Evolutionary conservation across 2,113 vertebrate genomes (phyloP).

Genomic region (Chaetorhynchus papuensis): DNA sequence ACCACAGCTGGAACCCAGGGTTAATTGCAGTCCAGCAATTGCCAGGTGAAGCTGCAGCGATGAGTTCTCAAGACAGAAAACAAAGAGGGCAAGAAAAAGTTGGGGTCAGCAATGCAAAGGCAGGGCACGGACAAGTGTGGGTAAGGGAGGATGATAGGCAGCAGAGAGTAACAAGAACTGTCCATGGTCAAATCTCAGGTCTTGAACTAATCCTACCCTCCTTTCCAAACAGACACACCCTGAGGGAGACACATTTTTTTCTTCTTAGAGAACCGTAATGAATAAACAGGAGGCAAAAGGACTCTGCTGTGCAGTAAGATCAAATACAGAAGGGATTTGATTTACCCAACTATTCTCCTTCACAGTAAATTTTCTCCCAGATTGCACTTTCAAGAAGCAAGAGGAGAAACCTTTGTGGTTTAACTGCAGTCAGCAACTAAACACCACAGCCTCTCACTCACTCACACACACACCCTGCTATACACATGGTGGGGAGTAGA

Average conservation of each 20-base stretch:
- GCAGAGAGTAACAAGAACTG: not conserved
- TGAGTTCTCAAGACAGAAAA: not conserved
- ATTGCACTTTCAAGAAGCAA: not conserved
- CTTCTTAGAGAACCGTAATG: not conserved
- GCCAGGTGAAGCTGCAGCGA: not conserved
- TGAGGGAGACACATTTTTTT: not conserved
- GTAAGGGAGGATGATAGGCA: not conserved
- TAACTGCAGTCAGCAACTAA: not conserved
- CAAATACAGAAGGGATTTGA: not conserved
- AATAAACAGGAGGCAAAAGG: not conserved
- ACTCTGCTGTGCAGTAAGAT: not conserved
- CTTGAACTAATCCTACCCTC: not conserved
- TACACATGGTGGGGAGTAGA: too few species aligned
- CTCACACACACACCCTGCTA: not conserved
- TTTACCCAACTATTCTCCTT: not conserved
- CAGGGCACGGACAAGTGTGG: not conserved
- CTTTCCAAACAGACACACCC: not conserved
- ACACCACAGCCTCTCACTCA: not conserved
- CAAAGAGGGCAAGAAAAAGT: not conserved
- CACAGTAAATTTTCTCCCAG: not conserved
- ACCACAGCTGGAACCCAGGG: fast-evolving
- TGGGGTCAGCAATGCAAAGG: not conserved
- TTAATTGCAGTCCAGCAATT: not conserved
- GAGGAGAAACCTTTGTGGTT: not conserved
- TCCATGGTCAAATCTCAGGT: not conserved